A percentile compares a stretch with the other conserved stretches of the same genome.
phyloP scores from a whole-genome alignment of 2,113 vertebrate genomes.

The Protobothrops mucrosquamatus region DNA sequence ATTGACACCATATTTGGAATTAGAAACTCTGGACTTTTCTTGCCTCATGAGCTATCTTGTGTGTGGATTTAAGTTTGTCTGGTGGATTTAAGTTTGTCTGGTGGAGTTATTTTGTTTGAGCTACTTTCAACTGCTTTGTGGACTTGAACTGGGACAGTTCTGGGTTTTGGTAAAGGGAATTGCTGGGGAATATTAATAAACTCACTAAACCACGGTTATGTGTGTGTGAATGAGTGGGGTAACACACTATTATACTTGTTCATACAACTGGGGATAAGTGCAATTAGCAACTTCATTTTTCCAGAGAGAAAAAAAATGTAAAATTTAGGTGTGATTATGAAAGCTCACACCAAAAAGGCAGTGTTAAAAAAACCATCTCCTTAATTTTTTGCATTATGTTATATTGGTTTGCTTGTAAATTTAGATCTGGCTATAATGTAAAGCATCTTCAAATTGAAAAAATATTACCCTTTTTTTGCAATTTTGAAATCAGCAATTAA shows the following conservation, averaged over 20 bases:
- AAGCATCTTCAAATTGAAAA: accelerated
- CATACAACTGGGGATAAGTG: conserved; percentile 5
- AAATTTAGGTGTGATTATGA: background rate
- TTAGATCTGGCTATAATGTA: background rate
- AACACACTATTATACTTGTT: background rate
- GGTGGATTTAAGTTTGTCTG: too few relatives aligned
- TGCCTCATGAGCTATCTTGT: too few relatives aligned
- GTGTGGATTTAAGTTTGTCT: too few relatives aligned
- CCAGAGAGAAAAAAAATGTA: background rate
- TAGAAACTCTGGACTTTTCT: too few relatives aligned
- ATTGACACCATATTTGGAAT: too few relatives aligned
- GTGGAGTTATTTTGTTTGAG: too few relatives aligned
- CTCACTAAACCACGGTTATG: too few relatives aligned
- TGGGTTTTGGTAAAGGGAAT: too few relatives aligned
- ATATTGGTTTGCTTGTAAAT: background rate
- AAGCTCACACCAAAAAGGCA: background rate
- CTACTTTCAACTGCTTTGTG: too few relatives aligned
- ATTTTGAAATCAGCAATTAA: background rate
- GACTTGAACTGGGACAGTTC: too few relatives aligned
- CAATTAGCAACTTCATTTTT: background rate
- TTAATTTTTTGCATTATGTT: conserved; percentile 9
- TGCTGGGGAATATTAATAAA: too few relatives aligned
- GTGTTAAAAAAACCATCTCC: background rate
- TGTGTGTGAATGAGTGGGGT: too few relatives aligned
- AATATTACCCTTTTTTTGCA: accelerated